Evolutionary conservation across 2,113 vertebrate genomes (phyloP).

Genomic region (Suncus etruscus): DNA sequence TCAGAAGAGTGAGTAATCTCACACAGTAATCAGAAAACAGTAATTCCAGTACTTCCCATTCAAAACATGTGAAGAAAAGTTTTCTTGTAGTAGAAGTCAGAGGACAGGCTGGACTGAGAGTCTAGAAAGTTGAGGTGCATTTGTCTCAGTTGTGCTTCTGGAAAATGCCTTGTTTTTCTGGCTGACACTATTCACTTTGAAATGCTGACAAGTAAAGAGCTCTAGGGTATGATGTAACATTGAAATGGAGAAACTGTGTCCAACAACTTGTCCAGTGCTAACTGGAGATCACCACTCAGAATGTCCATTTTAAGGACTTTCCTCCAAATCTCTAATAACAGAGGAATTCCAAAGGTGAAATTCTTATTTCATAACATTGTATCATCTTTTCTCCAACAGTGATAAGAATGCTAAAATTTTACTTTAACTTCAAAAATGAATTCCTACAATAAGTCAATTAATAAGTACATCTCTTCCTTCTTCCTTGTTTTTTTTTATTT

Average conservation of each 20-base stretch:
- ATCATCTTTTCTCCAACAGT: constrained; percentile 8
- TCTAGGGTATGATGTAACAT: background rate
- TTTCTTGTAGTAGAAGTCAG: background rate
- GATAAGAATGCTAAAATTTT: background rate
- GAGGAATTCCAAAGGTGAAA: background rate
- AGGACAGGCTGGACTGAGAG: background rate
- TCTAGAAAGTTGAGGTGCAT: background rate
- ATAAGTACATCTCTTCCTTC: background rate
- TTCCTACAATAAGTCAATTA: background rate
- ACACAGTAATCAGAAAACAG: background rate
- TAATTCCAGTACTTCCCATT: background rate
- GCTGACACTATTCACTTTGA: background rate
- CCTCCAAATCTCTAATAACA: background rate
- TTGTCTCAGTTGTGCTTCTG: background rate
- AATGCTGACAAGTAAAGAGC: background rate
- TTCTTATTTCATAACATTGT: background rate
- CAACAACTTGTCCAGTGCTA: background rate
- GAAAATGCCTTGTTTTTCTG: background rate
- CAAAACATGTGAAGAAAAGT: background rate
- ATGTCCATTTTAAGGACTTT: background rate
- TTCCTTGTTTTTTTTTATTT: no score
- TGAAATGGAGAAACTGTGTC: background rate
- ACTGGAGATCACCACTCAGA: background rate
- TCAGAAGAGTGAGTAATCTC: background rate
- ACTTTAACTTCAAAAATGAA: constrained; percentile 23